Evolutionary conservation across 2,797 vertebrate species (phyloP).

Genomic region (Acanthurus lineatus): DNA sequence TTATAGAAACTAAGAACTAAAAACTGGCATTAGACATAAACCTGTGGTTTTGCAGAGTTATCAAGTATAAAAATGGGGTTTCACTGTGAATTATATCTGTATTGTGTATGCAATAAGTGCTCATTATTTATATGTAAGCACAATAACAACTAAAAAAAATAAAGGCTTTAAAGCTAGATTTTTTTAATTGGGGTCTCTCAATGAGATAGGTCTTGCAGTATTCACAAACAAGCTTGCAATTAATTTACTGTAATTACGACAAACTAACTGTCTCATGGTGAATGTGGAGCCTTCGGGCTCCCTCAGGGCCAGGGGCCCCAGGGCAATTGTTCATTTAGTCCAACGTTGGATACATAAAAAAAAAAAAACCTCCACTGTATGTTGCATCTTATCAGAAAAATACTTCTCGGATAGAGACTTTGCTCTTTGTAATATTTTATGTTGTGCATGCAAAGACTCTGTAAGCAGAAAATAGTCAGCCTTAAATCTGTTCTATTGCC

Average conservation of each 20-base stretch:
- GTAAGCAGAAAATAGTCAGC: background rate
- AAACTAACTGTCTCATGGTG: background rate
- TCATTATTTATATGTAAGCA: background rate
- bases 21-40: background rate
- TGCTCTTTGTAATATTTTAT: background rate
- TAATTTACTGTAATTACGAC: constrained; percentile 2
- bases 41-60: background rate
- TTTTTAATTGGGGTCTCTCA: too few species aligned
- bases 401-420: background rate
- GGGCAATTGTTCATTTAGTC: background rate
- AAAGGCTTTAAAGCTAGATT: background rate
- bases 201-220: background rate
- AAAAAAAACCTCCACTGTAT: background rate
- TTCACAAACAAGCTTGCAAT: constrained; percentile 4
- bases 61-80: too few species aligned
- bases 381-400: background rate
- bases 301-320: background rate
- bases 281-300: background rate
- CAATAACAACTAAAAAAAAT: background rate
- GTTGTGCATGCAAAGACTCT: background rate
- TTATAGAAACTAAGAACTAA: background rate
- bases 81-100: background rate
- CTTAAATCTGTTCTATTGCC: background rate
- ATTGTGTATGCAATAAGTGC: background rate
- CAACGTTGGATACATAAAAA: background rate